These are phyloP conservation scores for Plestiodon gilberti DNA, from an alignment of 2,113 vertebrate species.

Conservation along the genomic window DNA sequence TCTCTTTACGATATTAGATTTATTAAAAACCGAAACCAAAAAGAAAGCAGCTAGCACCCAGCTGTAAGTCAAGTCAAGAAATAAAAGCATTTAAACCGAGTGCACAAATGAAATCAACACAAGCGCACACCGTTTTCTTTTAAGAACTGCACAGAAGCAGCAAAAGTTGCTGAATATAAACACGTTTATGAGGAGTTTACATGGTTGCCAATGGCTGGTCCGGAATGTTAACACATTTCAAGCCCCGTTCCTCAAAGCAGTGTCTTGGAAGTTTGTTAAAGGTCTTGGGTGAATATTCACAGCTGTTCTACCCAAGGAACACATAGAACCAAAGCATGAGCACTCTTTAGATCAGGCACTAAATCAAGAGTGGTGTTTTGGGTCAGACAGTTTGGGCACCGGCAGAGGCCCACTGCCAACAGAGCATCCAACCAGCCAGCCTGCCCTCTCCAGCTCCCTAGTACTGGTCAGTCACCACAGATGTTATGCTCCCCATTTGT, in stretches of 20 bases:
- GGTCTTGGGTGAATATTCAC: neutral
- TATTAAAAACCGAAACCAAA: constrained; percentile 40
- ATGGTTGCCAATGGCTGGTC: neutral
- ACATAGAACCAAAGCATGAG: neutral
- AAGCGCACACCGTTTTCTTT: constrained; percentile 47
- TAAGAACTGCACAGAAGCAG: constrained; percentile 25
- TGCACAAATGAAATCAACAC: constrained; percentile 59
- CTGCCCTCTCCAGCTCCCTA: too few species aligned
- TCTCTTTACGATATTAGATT: constrained; percentile 62
- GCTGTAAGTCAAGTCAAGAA: constrained; percentile 60
- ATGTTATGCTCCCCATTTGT: too few species aligned
- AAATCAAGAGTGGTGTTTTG: too few species aligned
- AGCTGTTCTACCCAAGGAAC: neutral
- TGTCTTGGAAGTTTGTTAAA: neutral
- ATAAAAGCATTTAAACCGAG: constrained; percentile 54
- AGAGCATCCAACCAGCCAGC: too few species aligned
- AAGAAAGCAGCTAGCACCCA: neutral
- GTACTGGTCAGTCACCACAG: too few species aligned
- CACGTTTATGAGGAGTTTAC: neutral
- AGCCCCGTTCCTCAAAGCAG: neutral
- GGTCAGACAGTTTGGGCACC: too few species aligned
- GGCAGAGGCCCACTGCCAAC: too few species aligned
- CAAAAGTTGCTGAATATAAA: constrained; percentile 34
- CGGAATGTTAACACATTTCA: constrained; percentile 33
- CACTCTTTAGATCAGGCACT: neutral